Percentiles rank a stretch among this genome's conserved stretches.
Evolutionary conservation across 2,797 vertebrate species (phyloP).

Genomic region (Sternotherus odoratus): DNA sequence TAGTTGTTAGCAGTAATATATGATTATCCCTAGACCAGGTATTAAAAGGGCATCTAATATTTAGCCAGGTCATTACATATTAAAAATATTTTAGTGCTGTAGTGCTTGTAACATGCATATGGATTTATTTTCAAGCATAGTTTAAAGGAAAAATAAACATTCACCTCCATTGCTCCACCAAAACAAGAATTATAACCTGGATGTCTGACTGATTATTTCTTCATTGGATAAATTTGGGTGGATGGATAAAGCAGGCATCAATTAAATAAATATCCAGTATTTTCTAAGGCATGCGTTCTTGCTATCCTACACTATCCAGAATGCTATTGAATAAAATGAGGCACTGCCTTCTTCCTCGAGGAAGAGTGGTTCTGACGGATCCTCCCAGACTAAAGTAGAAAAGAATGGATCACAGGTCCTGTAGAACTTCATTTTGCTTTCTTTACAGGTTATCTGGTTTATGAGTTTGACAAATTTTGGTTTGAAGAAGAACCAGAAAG

Average conservation of each 20-base stretch:
- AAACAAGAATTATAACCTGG: background rate
- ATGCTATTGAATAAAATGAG: background rate
- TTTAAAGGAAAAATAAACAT: background rate
- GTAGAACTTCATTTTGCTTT: slow-evolving; percentile 40
- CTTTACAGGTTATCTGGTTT: slow-evolving; percentile 92
- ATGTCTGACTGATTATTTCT: background rate
- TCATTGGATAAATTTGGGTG: background rate
- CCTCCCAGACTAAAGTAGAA: background rate
- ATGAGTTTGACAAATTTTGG: slow-evolving; percentile 98
- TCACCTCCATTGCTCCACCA: background rate
- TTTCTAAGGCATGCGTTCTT: background rate
- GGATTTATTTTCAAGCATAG: background rate
- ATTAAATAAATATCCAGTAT: background rate
- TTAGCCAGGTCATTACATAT: background rate
- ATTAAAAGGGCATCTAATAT: background rate
- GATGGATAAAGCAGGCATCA: background rate
- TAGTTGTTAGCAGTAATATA: background rate
- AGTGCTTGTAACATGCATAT: background rate
- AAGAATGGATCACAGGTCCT: background rate
- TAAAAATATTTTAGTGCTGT: background rate
- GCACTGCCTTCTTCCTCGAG: background rate
- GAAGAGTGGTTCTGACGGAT: background rate
- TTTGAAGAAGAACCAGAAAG: slow-evolving; percentile 95
- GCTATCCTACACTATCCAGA: background rate
- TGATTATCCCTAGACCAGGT: background rate